Conservation (phyloP, 1,140 invertebrate genomes). For the Saccostrea cuccullata region DNA sequence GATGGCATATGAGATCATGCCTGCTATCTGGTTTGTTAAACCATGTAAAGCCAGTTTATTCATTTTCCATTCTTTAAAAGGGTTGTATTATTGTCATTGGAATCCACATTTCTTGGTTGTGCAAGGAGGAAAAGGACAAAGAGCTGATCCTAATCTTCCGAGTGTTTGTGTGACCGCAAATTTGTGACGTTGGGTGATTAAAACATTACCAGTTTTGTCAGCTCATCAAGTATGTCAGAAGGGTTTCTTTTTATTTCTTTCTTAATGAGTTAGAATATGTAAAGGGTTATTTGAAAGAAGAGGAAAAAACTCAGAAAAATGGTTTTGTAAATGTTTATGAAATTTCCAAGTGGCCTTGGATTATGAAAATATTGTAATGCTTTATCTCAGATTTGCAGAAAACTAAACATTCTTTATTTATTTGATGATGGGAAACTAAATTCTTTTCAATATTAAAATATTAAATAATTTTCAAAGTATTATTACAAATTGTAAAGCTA, state of each 20-base stretch:
- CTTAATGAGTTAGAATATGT: too few species aligned
- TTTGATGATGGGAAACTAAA: too few species aligned
- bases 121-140: constrained; percentile 30
- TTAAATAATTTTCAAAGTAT: too few species aligned
- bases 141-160: constrained; percentile 23
- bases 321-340: not conserved
- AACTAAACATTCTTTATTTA: too few species aligned
- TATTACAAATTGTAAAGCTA: too few species aligned
- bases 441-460: too few species aligned
- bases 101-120: constrained; percentile 30
- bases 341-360: not conserved
- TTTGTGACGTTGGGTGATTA: constrained; percentile 27
- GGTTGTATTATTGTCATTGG: not conserved
- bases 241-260: not conserved
- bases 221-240: constrained; percentile 1
- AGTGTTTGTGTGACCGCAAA: constrained; percentile 22
- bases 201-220: constrained; percentile 11
- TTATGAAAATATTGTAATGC: too few species aligned
- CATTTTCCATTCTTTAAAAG: constrained; percentile 36
- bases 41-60: constrained; percentile 25
- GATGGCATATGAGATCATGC: constrained; percentile 1
- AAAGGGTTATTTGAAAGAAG: too few species aligned
- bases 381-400: too few species aligned
- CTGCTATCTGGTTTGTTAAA: constrained; percentile 8
- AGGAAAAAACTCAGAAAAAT: too few species aligned